These are phyloP conservation scores for Pteria penguin DNA, from an alignment of 2,888 invertebrate genomes.

Conservation along the genomic window DNA sequence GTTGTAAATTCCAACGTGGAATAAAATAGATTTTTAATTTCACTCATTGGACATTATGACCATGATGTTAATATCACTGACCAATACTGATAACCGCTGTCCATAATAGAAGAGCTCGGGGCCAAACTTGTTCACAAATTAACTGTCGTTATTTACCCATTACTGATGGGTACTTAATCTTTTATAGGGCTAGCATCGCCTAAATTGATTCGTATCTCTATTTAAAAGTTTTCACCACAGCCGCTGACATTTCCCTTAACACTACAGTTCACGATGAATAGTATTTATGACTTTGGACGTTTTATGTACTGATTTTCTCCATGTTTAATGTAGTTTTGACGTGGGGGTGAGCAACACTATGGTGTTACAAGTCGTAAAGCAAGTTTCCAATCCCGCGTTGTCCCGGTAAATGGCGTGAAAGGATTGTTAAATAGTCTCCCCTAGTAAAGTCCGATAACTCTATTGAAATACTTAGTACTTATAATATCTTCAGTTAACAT, in stretches of 20 bases:
- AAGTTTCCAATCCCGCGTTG: no score
- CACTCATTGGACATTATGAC: background rate
- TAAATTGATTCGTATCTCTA: conserved; percentile 15
- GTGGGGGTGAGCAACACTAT: background rate
- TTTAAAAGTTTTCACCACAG: background rate
- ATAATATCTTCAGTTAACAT: no score
- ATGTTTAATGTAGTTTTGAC: background rate
- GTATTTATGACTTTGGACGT: background rate
- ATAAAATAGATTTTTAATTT: background rate
- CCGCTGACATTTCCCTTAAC: background rate
- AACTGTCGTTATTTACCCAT: conserved; percentile 24
- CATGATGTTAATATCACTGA: no score
- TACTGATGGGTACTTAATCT: conserved; percentile 28
- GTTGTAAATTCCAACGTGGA: background rate
- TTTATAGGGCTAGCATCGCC: conserved; percentile 22
- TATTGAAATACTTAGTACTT: no score
- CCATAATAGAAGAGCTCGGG: background rate
- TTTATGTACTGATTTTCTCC: background rate
- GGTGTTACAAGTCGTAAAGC: no score
- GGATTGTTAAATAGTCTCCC: no score
- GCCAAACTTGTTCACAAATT: conserved; percentile 24
- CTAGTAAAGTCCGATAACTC: no score
- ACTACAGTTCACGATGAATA: background rate
- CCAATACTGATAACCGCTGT: background rate
- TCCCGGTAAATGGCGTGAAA: no score